phyloP scores from a whole-genome alignment of 2,113 vertebrate species.

The Stigmatopora argus region DNA sequence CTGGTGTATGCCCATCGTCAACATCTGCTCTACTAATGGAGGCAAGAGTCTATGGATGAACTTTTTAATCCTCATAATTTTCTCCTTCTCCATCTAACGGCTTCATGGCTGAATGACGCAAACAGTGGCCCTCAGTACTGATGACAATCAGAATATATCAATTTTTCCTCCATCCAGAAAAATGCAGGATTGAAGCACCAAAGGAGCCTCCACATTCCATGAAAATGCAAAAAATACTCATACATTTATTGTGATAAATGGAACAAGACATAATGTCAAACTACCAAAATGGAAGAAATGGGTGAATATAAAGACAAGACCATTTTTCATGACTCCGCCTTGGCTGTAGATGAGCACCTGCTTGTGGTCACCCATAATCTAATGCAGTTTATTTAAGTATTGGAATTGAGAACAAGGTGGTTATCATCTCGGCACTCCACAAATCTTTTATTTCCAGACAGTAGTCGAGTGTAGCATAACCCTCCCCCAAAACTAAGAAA shows the following conservation, averaged over 20 bases:
- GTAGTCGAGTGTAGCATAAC: too few relatives aligned
- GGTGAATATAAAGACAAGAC: too few relatives aligned
- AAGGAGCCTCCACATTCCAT: not conserved
- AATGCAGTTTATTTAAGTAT: too few relatives aligned
- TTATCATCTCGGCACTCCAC: too few relatives aligned
- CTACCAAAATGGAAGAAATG: not conserved
- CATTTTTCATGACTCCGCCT: too few relatives aligned
- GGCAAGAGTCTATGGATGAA: conserved; percentile 42
- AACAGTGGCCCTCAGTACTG: conserved; percentile 10
- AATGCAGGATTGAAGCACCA: not conserved
- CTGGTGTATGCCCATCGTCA: conserved; percentile 67
- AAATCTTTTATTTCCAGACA: too few relatives aligned
- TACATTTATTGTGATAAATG: not conserved
- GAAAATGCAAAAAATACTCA: not conserved
- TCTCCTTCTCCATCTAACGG: conserved; percentile 29
- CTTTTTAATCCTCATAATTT: conserved; percentile 24
- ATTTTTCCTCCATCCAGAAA: not conserved
- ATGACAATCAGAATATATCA: conserved; percentile 9
- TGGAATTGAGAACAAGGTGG: too few relatives aligned
- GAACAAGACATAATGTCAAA: not conserved
- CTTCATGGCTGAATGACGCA: conserved; percentile 36
- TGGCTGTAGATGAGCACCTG: too few relatives aligned
- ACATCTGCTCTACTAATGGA: conserved; percentile 71
- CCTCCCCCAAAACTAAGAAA: too few relatives aligned
- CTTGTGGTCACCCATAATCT: too few relatives aligned